phyloP scores from a whole-genome alignment of 1,140 invertebrate species.

The Schlechtendalia chinensis region DNA sequence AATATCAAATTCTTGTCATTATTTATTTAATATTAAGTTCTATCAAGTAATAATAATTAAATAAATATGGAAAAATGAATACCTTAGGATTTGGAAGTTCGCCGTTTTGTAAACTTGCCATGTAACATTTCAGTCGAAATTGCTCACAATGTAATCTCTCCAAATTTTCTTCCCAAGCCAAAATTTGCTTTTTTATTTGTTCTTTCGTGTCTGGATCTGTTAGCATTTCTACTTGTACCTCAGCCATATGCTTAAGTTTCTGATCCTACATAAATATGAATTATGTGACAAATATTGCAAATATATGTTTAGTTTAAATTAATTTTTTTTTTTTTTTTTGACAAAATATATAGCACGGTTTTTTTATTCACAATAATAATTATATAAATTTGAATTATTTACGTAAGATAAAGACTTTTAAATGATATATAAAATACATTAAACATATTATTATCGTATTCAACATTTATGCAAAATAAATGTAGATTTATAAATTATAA shows the following conservation, averaged over 20 bases:
- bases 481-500: too few relatives aligned
- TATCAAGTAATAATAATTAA: not conserved
- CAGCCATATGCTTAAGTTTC: constrained; percentile 96
- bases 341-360: too few relatives aligned
- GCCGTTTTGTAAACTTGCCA: constrained; percentile 91
- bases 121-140: constrained; percentile 92
- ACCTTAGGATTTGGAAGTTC: constrained; percentile 98
- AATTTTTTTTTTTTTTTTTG: not conserved
- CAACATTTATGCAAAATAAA: too few relatives aligned
- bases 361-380: too few relatives aligned
- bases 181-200: constrained; percentile 88
- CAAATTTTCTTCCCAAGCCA: constrained; percentile 94
- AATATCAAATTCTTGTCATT: constrained; percentile 48
- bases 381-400: too few relatives aligned
- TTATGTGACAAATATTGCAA: too few relatives aligned
- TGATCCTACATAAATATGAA: constrained; percentile 30
- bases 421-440: too few relatives aligned
- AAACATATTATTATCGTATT: too few relatives aligned
- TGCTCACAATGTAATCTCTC: constrained; percentile 95
- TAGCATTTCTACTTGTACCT: constrained; percentile 91
- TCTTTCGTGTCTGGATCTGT: constrained; percentile 86
- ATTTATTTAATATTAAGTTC: not conserved
- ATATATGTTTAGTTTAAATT: too few relatives aligned
- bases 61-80: constrained; percentile 49
- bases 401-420: too few relatives aligned